Evolutionary conservation across 2,888 invertebrate genomes (phyloP).

Genomic region (Hermodice carunculata): DNA sequence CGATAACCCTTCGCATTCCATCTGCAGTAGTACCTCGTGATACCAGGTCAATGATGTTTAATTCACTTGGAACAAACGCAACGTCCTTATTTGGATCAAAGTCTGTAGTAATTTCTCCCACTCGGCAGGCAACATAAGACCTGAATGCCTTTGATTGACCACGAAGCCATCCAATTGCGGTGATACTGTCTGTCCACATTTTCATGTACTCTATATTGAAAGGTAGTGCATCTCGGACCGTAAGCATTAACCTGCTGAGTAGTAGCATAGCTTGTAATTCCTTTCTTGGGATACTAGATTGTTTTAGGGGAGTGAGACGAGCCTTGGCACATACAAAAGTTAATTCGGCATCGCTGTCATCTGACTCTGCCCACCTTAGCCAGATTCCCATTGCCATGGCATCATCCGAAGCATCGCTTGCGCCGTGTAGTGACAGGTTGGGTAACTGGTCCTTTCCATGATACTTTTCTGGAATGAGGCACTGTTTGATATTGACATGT

Average conservation of each 20-base stretch:
- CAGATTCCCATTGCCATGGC: constrained; percentile 7
- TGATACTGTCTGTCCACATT: constrained; percentile 15
- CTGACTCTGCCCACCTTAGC: not conserved
- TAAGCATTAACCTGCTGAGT: constrained; percentile 9
- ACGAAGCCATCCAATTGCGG: constrained; percentile 12
- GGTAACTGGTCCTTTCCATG: not conserved
- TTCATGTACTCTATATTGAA: constrained; percentile 6
- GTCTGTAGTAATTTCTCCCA: constrained; percentile 15
- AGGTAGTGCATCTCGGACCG: constrained; percentile 6
- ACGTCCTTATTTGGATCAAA: constrained; percentile 5
- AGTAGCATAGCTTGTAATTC: not conserved
- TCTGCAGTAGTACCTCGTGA: not conserved
- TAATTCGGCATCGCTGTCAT: not conserved
- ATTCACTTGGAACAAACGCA: constrained; percentile 2
- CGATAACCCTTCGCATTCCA: not conserved
- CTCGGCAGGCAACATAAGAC: constrained; percentile 18
- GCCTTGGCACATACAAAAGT: not conserved
- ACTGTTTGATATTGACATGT: not conserved
- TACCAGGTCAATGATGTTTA: not conserved
- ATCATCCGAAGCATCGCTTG: constrained; percentile 6
- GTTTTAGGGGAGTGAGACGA: constrained; percentile 7
- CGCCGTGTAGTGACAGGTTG: not conserved
- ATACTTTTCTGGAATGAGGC: not conserved
- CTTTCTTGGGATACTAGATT: not conserved
- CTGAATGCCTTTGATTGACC: constrained; percentile 14